Base-by-base conservation (phyloP, 1,140 invertebrate species). In the Atopsyche davidsoni region DNA sequence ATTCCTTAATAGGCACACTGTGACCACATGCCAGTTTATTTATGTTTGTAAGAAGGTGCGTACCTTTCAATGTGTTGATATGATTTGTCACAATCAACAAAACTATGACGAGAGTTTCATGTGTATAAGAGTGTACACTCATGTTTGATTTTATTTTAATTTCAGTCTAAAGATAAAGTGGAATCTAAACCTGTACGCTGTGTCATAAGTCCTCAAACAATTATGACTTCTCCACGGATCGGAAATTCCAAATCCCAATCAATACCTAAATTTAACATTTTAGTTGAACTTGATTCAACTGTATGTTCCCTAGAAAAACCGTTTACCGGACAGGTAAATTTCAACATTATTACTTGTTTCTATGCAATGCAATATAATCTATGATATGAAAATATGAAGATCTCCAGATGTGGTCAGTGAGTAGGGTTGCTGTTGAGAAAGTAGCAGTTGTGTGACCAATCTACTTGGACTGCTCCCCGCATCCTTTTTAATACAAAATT, bases 1-100 rank as follows among this genome's bases (percentile, higher is more conserved):
- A 28, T 87, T 98, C 62, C 71, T 98, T 1, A 89, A 86, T 52
- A 96, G 96, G 70, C 91, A 93, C 59, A 68, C 92, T 2, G 82
- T 79, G 59, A 89, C 91, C 64, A 76, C 78, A 9, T 79, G 88
- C 58, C 90, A 96, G 64, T 96, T 98, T 66, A 88, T 97, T 62
- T 83, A 97, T 2, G 92, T 97, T 72, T 86, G 92, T 64, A 71
- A 48, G 59, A 84, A 82, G 69, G 78, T 82, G 58, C 62, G 11
- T 45, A n/a, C n/a, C n/a, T n/a, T n/a, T n/a, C n/a, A n/a, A n/a
- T n/a, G n/a, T n/a, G n/a, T n/a, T n/a, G n/a, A n/a, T n/a, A n/a
- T n/a, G n/a, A n/a, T n/a, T n/a, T n/a, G n/a, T n/a, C n/a, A n/a
- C n/a, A n/a, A n/a, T n/a, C n/a, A n/a, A n/a, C n/a, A n/a, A n/a